Evolutionary conservation across 1,140 invertebrate genomes (phyloP).

Genomic region (Drosophila chauvacae): DNA sequence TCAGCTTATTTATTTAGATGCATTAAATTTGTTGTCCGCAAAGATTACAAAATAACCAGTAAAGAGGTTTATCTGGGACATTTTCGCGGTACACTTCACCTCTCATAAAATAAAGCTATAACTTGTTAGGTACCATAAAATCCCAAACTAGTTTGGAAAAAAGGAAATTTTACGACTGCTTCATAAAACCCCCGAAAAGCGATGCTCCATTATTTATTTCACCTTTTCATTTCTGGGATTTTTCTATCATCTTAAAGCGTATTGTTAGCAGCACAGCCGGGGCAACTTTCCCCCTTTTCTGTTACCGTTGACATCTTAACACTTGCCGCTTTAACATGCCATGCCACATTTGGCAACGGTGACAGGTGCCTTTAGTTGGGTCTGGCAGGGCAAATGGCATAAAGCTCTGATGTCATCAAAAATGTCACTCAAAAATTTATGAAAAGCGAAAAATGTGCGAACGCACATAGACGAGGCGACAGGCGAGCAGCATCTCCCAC

Average conservation of each 20-base stretch:
- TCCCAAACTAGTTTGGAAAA: neutral
- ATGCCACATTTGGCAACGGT: conserved; percentile 76
- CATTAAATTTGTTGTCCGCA: neutral
- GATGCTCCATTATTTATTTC: conserved; percentile 20
- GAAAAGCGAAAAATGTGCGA: conserved; percentile 65
- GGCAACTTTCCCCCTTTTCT: conserved; percentile 19
- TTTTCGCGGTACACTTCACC: conserved; percentile 1
- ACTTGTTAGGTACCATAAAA: conserved; percentile 9
- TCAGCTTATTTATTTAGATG: neutral
- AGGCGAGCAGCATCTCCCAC: conserved; percentile 2
- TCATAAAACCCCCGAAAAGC: neutral
- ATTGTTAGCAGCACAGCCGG: conserved; percentile 5
- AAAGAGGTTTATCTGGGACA: neutral
- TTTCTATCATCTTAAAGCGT: conserved; percentile 19
- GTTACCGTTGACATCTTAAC: conserved; percentile 75
- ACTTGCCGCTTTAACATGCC: conserved; percentile 77
- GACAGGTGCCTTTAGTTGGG: conserved; percentile 81
- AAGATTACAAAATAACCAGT: neutral
- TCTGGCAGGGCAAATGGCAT: conserved; percentile 62
- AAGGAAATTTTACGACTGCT: conserved; percentile 6
- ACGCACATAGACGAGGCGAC: conserved; percentile 45
- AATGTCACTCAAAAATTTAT: conserved; percentile 83
- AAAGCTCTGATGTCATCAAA: conserved; percentile 81
- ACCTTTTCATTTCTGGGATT: conserved; percentile 13
- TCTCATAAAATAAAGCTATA: conserved; percentile 1